phyloP scores from a whole-genome alignment of 2,113 vertebrate genomes.

The Hepsetus odoe region DNA sequence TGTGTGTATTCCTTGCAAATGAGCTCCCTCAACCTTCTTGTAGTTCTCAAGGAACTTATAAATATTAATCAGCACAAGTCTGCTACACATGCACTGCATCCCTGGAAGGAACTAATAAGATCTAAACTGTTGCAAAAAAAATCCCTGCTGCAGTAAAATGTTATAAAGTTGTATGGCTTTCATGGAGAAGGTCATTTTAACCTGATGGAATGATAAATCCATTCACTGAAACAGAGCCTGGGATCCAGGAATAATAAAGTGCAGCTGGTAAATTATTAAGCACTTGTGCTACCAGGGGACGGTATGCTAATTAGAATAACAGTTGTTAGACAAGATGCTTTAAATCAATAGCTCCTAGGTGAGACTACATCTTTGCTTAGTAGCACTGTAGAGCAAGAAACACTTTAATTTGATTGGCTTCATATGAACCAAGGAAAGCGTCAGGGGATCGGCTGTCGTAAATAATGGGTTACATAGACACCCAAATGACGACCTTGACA shows the following conservation, averaged over 20 bases:
- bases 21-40: neutral
- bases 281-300: constrained; percentile 56
- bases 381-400: constrained; percentile 61
- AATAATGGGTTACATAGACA: neutral
- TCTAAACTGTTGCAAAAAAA: constrained; percentile 49
- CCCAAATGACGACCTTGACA: constrained; percentile 6
- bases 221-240: constrained; percentile 48
- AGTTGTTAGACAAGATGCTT: constrained; percentile 59
- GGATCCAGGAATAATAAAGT: constrained; percentile 49
- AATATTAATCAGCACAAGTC: constrained; percentile 62
- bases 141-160: constrained; percentile 57
- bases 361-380: constrained; percentile 62
- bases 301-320: constrained; percentile 67
- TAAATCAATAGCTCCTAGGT: constrained; percentile 63
- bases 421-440: neutral
- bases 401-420: constrained; percentile 41
- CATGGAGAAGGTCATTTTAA: constrained; percentile 63
- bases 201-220: constrained; percentile 66
- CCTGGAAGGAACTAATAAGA: constrained; percentile 61
- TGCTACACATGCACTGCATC: constrained; percentile 32
- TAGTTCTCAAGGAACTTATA: constrained; percentile 55
- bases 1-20: neutral
- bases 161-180: constrained; percentile 61
- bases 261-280: constrained; percentile 68
- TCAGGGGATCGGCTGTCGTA: neutral